Evolutionary conservation across 1,140 invertebrate genomes (phyloP).

Genomic region (Babylonia areolata): DNA sequence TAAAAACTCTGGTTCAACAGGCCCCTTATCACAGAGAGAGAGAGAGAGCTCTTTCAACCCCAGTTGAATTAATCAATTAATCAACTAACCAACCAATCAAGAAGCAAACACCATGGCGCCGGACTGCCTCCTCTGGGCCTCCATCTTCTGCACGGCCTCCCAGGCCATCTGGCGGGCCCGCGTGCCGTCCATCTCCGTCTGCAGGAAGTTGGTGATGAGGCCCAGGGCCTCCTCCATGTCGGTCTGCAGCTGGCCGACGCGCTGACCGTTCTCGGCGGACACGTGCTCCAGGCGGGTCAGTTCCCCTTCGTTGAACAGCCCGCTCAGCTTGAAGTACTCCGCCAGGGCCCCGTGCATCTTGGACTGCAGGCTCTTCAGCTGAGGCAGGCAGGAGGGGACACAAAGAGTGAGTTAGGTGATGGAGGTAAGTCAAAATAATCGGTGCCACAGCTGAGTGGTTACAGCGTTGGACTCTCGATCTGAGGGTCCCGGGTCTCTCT

Average conservation of each 20-base stretch:
- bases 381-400: slow-evolving; percentile 31
- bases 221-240: slow-evolving; percentile 64
- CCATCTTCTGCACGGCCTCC: slow-evolving; percentile 44
- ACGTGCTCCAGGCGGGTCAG: slow-evolving; percentile 57
- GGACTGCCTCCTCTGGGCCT: not conserved
- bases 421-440: too few relatives aligned
- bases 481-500: too few relatives aligned
- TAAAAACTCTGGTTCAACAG: too few relatives aligned
- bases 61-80: too few relatives aligned
- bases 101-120: not conserved
- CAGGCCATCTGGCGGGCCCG: slow-evolving; percentile 51
- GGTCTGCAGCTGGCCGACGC: slow-evolving; percentile 60
- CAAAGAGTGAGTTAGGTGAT: too few relatives aligned
- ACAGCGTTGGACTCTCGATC: too few relatives aligned
- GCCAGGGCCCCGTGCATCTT: slow-evolving; percentile 66
- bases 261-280: slow-evolving; percentile 50
- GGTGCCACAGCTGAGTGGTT: too few relatives aligned
- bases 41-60: too few relatives aligned
- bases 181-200: slow-evolving; percentile 59
- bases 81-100: too few relatives aligned
- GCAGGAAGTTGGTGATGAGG: slow-evolving; percentile 63
- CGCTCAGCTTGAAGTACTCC: slow-evolving; percentile 66
- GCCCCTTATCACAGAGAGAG: too few relatives aligned
- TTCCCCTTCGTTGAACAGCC: slow-evolving; percentile 64
- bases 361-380: slow-evolving; percentile 66